A percentile compares a stretch with the other conserved stretches of the same genome.
Conservation (phyloP, 2,113 vertebrate species). For the Lampris megalopsis region DNA sequence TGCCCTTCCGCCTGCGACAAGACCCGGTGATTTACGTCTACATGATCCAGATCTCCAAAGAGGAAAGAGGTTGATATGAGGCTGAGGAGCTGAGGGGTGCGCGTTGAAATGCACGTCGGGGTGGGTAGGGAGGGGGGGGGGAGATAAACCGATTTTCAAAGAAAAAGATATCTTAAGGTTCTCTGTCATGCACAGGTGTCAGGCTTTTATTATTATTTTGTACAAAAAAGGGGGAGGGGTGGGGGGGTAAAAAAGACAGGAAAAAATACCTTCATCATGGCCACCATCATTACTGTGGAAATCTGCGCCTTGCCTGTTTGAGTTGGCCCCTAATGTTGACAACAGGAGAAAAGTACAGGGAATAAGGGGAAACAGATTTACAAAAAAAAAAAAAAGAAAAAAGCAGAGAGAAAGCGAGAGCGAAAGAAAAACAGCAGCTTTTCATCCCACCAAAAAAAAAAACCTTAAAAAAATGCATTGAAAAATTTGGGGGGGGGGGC, state of each 20-base stretch:
- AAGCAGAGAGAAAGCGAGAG: too few relatives aligned
- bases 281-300: slow-evolving; percentile 91
- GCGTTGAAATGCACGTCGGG: slow-evolving; percentile 57
- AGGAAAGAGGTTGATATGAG: slow-evolving; percentile 76
- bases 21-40: slow-evolving; percentile 36
- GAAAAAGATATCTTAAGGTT: slow-evolving; percentile 73
- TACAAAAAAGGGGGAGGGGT: slow-evolving; percentile 24
- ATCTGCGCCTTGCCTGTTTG: slow-evolving; percentile 90
- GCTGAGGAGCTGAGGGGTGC: slow-evolving; percentile 74
- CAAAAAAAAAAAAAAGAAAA: slow-evolving; percentile 34
- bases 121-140: slow-evolving; percentile 13
- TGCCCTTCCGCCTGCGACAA: slow-evolving; percentile 48
- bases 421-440: slow-evolving; percentile 77
- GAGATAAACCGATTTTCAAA: slow-evolving; percentile 6
- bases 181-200: slow-evolving; percentile 87
- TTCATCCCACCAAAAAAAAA: slow-evolving; percentile 18
- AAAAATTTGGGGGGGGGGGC: not conserved
- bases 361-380: slow-evolving; percentile 83
- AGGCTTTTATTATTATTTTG: slow-evolving; percentile 77
- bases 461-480: slow-evolving; percentile 11
- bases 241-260: slow-evolving; percentile 64
- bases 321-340: slow-evolving; percentile 90
- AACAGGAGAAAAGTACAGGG: slow-evolving; percentile 86
- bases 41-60: slow-evolving; percentile 70
- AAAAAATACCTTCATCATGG: slow-evolving; percentile 92